Conservation (phyloP, 2,797 vertebrate genomes). For the Agapornis canus region DNA sequence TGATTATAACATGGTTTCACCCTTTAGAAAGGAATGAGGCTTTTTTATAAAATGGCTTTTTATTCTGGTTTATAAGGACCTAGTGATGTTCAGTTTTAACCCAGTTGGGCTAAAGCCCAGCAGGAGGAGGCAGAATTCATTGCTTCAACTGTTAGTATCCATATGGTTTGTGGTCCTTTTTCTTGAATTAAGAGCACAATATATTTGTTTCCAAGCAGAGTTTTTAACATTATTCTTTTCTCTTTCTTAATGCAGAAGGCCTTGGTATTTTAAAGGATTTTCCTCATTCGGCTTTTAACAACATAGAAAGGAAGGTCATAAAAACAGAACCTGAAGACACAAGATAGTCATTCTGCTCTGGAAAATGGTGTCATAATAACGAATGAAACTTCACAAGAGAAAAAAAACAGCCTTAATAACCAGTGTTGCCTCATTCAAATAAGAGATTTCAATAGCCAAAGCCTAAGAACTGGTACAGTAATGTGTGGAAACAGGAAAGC, state of each 20-base stretch:
- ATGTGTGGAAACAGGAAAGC: constrained; percentile 66
- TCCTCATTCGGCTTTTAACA: constrained; percentile 87
- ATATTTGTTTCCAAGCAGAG: background rate
- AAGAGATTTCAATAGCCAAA: constrained; percentile 83
- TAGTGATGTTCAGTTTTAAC: background rate
- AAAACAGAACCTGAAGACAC: constrained; percentile 98
- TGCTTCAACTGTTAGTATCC: background rate
- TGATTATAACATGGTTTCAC: background rate
- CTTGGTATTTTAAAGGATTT: constrained; percentile 87
- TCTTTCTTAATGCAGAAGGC: constrained; percentile 81
- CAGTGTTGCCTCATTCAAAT: constrained; percentile 94
- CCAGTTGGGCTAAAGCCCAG: background rate
- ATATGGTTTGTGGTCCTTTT: background rate
- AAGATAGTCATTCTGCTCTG: constrained; percentile 85
- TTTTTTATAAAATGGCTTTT: background rate
- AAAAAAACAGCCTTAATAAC: constrained; percentile 96
- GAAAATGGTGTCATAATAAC: constrained; percentile 60
- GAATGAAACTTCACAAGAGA: constrained; percentile 82
- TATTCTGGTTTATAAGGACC: background rate
- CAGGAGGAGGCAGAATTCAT: background rate
- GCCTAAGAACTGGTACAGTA: constrained; percentile 78
- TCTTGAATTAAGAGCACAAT: background rate
- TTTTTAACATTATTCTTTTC: background rate
- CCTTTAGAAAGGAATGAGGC: background rate
- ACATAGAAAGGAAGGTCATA: constrained; percentile 91